Evolutionary conservation across 2,888 invertebrate species (phyloP).

Genomic region (Podabrus alpinus): DNA sequence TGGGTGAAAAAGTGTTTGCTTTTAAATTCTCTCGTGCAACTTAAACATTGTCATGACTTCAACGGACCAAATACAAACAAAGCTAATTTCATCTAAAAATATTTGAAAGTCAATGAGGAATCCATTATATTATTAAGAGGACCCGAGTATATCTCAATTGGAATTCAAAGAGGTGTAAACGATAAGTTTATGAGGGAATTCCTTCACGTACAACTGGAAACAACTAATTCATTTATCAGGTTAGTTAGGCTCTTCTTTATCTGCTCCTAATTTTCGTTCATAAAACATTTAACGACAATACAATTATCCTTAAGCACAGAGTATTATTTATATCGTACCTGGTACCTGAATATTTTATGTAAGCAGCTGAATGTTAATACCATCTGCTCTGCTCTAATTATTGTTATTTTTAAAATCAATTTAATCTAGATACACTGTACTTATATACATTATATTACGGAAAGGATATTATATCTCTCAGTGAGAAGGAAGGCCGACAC

Average conservation of each 20-base stretch:
- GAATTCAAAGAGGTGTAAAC: not conserved
- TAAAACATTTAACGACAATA: not conserved
- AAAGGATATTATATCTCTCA: too few relatives aligned
- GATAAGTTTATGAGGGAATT: not conserved
- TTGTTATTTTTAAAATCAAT: too few relatives aligned
- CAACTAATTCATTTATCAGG: not conserved
- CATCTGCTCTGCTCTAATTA: too few relatives aligned
- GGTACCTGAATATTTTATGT: not conserved
- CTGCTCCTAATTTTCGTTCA: not conserved
- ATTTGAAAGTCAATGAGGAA: not conserved
- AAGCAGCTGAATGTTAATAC: too few relatives aligned
- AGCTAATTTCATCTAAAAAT: not conserved
- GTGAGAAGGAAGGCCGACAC: too few relatives aligned
- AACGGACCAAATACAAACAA: not conserved
- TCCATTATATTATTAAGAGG: not conserved
- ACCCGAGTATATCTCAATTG: not conserved
- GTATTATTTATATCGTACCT: not conserved
- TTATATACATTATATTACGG: too few relatives aligned
- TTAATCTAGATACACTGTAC: too few relatives aligned
- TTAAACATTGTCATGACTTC: not conserved
- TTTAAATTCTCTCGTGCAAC: not conserved
- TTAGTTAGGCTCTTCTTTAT: not conserved
- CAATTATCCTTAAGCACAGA: not conserved
- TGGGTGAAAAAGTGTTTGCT: not conserved
- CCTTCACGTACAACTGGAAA: not conserved